Base-by-base conservation (phyloP, 2,888 invertebrate genomes). In the Agrilus mali region DNA sequence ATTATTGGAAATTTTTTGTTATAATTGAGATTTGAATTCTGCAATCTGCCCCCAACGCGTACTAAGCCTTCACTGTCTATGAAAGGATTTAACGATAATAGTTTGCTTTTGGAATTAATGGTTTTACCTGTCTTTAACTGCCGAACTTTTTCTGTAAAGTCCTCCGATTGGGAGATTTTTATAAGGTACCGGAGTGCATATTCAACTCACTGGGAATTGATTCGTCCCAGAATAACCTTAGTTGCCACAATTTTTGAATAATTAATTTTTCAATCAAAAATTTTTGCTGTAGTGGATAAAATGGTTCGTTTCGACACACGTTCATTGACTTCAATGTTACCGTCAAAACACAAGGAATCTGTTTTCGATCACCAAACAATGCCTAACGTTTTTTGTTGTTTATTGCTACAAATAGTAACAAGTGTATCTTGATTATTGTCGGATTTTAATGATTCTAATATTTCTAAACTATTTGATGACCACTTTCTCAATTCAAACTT, bases 141-240 rank as follows among this genome's bases (percentile, higher is more conserved):
- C 12, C 37, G 14, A 8, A 27, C 12, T 12, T 44, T 41, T 12
- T 5, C 7, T 16, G 12, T 10, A 13, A 42, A 45, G n/a, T 33
- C 13, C 37, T 42, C 33, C 12, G 14, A 33, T 38, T 45, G 45
- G 33, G 22, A 13, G 10, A 38, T 3, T 15, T 42, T 22, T 12
- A 42, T 41, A 2, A 45, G 8, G 7, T 12, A 12, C 8, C 7
- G 31, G 4, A 32, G 10, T 15, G 45, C 41, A 12, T 34, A n/a
- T 12, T 45, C 4, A 55, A 17, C 6, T 48, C 38, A 1, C 6
- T n/a, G 2, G 55, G 55, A 5, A 57, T 17, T 1, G 27, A 17
- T 14, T 54, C 51, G 40, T 60, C 59, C 56, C 59, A 59, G 2
- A 37, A 45, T 8, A 27, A 53, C n/a, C 31, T 54, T 48, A n/a